phyloP scores from a whole-genome alignment of 2,113 vertebrate genomes.

The Halichoeres trimaculatus region DNA sequence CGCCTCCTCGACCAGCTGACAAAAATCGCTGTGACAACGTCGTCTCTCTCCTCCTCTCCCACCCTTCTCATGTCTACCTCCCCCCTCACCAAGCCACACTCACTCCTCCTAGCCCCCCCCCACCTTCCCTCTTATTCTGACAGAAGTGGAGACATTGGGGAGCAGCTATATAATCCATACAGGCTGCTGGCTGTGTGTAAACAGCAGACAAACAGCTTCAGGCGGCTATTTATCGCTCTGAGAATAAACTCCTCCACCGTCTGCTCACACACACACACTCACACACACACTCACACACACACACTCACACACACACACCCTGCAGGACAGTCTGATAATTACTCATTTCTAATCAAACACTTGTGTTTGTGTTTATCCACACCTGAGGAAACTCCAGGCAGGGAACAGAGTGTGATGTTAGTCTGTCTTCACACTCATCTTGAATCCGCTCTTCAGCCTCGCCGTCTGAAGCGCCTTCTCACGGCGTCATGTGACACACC shows the following conservation, averaged over 20 bases:
- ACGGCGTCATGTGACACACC: not conserved
- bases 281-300: too few species aligned
- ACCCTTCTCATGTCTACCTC: not conserved
- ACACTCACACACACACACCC: too few species aligned
- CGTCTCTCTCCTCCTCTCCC: slow-evolving; percentile 11
- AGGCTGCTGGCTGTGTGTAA: slow-evolving; percentile 23
- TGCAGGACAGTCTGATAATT: not conserved
- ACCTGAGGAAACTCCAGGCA: not conserved
- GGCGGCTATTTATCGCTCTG: not conserved
- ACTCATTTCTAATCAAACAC: slow-evolving; percentile 22
- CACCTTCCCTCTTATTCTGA: not conserved
- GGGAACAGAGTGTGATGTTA: not conserved
- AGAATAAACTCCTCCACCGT: not conserved
- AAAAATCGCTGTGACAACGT: slow-evolving; percentile 67
- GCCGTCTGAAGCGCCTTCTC: too few species aligned
- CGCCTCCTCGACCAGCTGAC: slow-evolving; percentile 45
- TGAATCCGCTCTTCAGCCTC: too few species aligned
- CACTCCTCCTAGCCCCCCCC: not conserved
- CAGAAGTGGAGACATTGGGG: not conserved
- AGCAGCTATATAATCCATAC: slow-evolving; percentile 18
- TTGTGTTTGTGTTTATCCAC: slow-evolving; percentile 16
- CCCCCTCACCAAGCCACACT: not conserved
- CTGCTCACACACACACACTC: slow-evolving; percentile 4
- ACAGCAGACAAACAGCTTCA: slow-evolving; percentile 16
- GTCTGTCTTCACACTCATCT: not conserved